Base-by-base conservation (phyloP, 2,113 vertebrate species). In the Aepyceros melampus region DNA sequence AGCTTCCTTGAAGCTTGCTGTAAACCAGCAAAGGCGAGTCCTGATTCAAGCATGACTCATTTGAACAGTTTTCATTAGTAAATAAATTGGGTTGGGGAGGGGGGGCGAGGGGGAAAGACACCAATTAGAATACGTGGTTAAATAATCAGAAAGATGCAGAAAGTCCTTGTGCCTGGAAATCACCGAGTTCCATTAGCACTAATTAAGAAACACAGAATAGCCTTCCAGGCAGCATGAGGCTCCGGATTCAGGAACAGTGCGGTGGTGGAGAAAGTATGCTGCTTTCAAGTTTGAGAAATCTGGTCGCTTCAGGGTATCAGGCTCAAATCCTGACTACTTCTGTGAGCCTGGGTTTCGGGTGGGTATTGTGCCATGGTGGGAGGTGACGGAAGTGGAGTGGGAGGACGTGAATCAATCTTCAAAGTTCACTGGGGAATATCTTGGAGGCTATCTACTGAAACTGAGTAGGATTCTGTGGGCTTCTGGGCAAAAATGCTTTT, bases 91-190 rank as follows among this genome's bases (percentile, higher is more conserved):
- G 40, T 85, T 11, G 3, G 47, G 36, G 7, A 2, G 36, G 19
- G 62, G 31, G 0, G 27, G 1, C 2, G 29, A 31, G 29, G 14
- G 13, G 60, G 60, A 62, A 88, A 64, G 51, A 83, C 36, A 92
- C 91, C 60, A 43, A 55, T 92, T 78, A 78, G 74, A 74, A 43
- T 76, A 40, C 17, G 36, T 47, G 49, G 62, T 53, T 79, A 78
- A 92, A 90, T 95, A 33, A 71, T 90, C 85, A 95, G 78, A 95
- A 95, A 82, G n/a, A 86, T 11, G 71, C 79, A 49, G 53, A 93
- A 51, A 84, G 16, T 71, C 40, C 89, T 84, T 45, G 27, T 0
- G 2, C 62, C 27, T 93, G 79, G 58, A 97, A 91, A 29, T 76
- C 58, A 43, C 53, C 58, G 15, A 31, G 47, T 87, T 82, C 76